These are phyloP conservation scores for Coenonympha glycerion DNA, from an alignment of 2,888 invertebrate species.

Conservation along the genomic window DNA sequence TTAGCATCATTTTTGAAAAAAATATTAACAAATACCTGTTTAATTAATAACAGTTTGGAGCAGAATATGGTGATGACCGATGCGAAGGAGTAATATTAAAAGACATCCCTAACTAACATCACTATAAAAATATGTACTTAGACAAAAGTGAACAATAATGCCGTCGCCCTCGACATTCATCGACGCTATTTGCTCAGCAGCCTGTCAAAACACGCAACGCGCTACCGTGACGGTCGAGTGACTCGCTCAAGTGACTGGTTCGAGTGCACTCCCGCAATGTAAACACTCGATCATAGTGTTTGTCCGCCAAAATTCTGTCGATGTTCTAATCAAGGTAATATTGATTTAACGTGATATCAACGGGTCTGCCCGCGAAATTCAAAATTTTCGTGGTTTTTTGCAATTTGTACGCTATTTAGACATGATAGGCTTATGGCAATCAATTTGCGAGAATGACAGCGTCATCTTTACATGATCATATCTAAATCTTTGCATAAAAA, in stretches of 20 bases:
- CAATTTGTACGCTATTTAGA: no score
- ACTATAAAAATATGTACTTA: conserved; percentile 35
- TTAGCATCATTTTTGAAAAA: no score
- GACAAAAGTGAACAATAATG: conserved; percentile 49
- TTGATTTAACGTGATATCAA: conserved; percentile 16
- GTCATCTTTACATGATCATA: no score
- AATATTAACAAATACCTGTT: no score
- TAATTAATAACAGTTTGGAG: no score
- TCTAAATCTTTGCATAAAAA: no score
- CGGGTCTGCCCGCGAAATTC: no score
- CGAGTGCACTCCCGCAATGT: conserved; percentile 45
- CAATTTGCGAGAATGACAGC: no score
- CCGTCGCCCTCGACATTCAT: conserved; percentile 39
- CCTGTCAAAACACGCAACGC: conserved; percentile 55
- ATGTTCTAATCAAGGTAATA: conserved; percentile 21
- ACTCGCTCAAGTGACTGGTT: conserved; percentile 52
- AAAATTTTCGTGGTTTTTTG: no score
- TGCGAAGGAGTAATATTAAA: no score
- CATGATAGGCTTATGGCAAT: no score
- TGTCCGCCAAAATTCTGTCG: conserved; percentile 32
- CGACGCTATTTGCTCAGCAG: conserved; percentile 53
- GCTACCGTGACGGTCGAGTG: conserved; percentile 54
- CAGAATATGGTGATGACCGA: no score
- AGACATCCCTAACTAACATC: conserved; percentile 17
- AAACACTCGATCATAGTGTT: conserved; percentile 45